Evolutionary conservation across 2,113 vertebrate genomes (phyloP), one percentile per base, ranked within the genome.

Genomic region (Halcyon malimbica): DNA sequence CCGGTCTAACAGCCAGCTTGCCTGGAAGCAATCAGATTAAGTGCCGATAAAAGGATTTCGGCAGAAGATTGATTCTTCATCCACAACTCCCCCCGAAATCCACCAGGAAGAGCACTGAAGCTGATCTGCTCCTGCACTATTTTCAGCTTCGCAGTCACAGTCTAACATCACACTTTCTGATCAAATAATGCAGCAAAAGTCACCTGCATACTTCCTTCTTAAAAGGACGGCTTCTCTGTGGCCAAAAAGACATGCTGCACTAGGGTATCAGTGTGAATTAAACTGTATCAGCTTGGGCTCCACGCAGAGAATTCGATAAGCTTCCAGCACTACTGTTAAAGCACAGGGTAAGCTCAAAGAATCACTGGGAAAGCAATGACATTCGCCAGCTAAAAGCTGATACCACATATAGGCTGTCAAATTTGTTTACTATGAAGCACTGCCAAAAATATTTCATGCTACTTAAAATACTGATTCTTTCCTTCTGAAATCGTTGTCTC

Each of bases 231-330:
- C 39, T 48, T 39, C 24, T 59, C 42, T 16, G 4, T 12, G 57
- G 48, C 29, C 57, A 81, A 68, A 53, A 42, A 29, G 35, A 65
- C 3, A 23, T 2, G 12, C 17, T 80, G 75, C 54, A 39, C n/a
- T 41, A 41, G 0, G 2, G 0, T 31, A 35, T 8, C 31, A 18
- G 41, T 13, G 50, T 21, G 26, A 79, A 82, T 9, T 26, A 51
- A 64, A 53, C 51, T 19, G 4, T 10, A 56, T 9, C 10, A 57
- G 41, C 53, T 31, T 29, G 29, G 82, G 65, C 54, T 73, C 63
- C 20, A 8, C 2, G 29, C 50, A 69, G 29, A 63, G 25, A 4
- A 60, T 8, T 60, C 60, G 37, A 8, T 19, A 41, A 64, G 33
- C 33, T 65, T 51, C 70, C 6, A 62, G 29, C 16, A 68, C 33